Base-by-base conservation (phyloP, 2,888 invertebrate species). In the Drosophila maculinotata region DNA sequence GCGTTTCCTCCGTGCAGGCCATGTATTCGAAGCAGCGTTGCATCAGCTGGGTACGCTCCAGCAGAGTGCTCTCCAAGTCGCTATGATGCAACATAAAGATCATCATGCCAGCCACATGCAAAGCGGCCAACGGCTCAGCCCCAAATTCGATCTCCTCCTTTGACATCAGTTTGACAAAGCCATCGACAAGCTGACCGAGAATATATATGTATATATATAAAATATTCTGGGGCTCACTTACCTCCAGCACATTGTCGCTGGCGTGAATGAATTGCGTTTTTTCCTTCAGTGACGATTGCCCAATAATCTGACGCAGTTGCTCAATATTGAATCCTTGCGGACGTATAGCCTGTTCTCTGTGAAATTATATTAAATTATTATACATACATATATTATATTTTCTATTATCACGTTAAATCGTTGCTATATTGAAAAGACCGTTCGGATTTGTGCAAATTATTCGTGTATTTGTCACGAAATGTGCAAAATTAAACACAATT, bases 91-190 rank as follows among this genome's bases (percentile, higher is more conserved):
- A 30, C 56, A 84, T 48, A 7, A 49, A 84, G 2, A 79, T 48
- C 82, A 79, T 73, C 33, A 79, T 81, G 1, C 85, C 85, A 4
- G 74, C 56, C 10, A 78, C 85, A 2, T 74, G 69, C 0, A 79
- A 47, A 1, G 60, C 36, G 8, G 69, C 79, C 44, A 84, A 33
- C 7, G 66, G 10, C 15, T 59, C 53, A 1, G 85, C 74, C 0
- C 78, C 79, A 30, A 79, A 85, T 1, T 69, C 78, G 1, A 79
- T 56, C 17, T 49, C 53, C 33, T 79, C 85, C 10, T 42, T 39
- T 1, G 31, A 5, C 26, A 79, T 78, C 35, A 79, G 38, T 0
- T 51, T 14, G 10, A 45, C 44, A n/a, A 84, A 69, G 3, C 60
- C 79, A 10, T 48, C 39, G 0, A 79, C 81, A 5, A 57, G 20